Base-by-base conservation (phyloP, 2,113 vertebrate species). In the Halichoeres trimaculatus region DNA sequence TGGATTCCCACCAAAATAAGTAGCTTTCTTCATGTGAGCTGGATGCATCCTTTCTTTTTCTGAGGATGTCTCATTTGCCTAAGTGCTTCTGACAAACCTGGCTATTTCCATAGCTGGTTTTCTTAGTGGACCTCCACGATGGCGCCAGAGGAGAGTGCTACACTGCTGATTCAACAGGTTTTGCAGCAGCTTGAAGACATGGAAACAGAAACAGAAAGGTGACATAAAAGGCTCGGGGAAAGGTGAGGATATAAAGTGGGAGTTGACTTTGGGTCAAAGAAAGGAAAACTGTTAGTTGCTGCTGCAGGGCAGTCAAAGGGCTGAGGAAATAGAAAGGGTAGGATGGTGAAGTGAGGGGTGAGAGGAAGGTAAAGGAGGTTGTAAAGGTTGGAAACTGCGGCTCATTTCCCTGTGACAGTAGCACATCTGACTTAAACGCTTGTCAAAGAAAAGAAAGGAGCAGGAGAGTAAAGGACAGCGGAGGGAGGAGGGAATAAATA, bases 381-480 rank as follows among this genome's bases (percentile, higher is more conserved):
- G 76, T 23, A 74, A 79, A 79, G 57, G 69, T 68, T 88, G 87
- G 90, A 88, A 91, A 91, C 53, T 70, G 61, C 20, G 68, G 63
- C 62, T 91, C 84, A 87, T 68, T 75, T 83, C 69, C n/a, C 58
- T 8, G 41, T 11, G 63, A 84, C 77, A 74, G 76, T 59, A 78
- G 77, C 71, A 57, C 47, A 76, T 69, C 50, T 48, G 67, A 77
- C 35, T 51, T 2, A 65, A 72, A 14, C 16, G 30, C 65, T 30
- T 59, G 62, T 84, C 65, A 30, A 77, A 71, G 66, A 22, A 52
- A 67, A 35, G 30, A 70, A 41, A 52, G 53, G 64, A 75, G 20
- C 38, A 17, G 40, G 36, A 78, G 66, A 35, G 5, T 2, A 1
- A 36, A 35, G 41, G 16, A 58, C 36, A 19, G 12, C 20, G 17